phyloP scores from a whole-genome alignment of 2,113 vertebrate genomes.

The Mesoclemmys tuberculata region DNA sequence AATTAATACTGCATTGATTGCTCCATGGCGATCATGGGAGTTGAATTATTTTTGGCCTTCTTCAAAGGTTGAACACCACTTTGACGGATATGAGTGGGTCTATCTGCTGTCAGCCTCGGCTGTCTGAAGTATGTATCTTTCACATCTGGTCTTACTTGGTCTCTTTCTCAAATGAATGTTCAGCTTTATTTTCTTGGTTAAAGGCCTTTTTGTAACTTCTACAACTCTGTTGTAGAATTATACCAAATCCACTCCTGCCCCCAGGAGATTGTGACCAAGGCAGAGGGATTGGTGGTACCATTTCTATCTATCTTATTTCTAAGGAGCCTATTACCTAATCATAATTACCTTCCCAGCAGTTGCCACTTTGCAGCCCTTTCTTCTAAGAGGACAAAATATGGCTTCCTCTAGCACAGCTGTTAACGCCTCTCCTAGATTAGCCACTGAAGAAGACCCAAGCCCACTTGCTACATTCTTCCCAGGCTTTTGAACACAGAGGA shows the following conservation, averaged over 20 bases:
- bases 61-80: slow-evolving; percentile 12
- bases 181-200: background rate
- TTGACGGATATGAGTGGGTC: background rate
- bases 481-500: background rate
- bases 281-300: background rate
- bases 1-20: slow-evolving; percentile 28
- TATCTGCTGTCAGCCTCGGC: background rate
- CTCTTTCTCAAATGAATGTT: background rate
- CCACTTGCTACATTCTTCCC: background rate
- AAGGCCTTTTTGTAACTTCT: background rate
- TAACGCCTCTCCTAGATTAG: background rate
- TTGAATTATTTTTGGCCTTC: background rate
- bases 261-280: background rate
- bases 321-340: background rate
- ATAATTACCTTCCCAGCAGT: background rate
- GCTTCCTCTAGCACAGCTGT: fast-evolving
- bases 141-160: background rate
- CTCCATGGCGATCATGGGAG: background rate
- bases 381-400: background rate
- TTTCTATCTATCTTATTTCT: background rate
- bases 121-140: background rate
- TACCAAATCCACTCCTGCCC: background rate
- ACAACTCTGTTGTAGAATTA: background rate
- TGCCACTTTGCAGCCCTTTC: background rate
- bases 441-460: background rate